Base-by-base conservation (phyloP, 2,888 invertebrate species). In the Punctoribates punctum region DNA sequence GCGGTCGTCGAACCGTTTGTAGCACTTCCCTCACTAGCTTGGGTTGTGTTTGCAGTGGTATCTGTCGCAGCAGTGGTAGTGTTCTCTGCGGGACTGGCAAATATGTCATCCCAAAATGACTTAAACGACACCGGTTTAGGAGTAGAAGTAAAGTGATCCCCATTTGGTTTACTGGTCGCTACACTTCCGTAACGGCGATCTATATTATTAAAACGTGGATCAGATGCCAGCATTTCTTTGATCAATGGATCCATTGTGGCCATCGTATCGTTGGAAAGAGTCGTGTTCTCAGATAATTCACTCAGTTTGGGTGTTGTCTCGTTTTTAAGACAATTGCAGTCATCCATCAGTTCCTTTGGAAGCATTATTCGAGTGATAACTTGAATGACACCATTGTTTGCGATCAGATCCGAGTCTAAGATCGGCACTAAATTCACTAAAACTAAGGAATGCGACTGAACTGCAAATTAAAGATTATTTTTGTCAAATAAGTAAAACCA, bases 381-480 rank as follows among this genome's bases (percentile, higher is more conserved):
- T 73, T 83, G 82, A 70, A 83, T 79, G 6, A 83, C 81, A 3
- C 83, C 83, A 78, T 83, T 83, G 20, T 79, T 81, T 1, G 78
- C 77, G 13, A 78, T 25, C 46, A 75, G 25, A 54, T 80, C 80
- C 5, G 79, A 73, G 5, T 78, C 51, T 38, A 79, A 48, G 25
- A 80, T 79, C 27, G 80, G 80, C 29, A 80, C 76, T 11, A 70
- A 77, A 75, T 80, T 80, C 15, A 79, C 79, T 34, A 80, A 79
- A 15, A 77, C 76, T 25, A 80, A 54, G 23, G 75, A 48, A 9
- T 73, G 51, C 23, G 54, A 34, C 29, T 75, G 74, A 54, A 75
- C 73, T 76, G 29, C 1, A 48, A 62, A 27, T 57, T 60, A 11
- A 23, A 11, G 8, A 38, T 75, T 38, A n/a, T 65, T 9, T 62